Conservation (phyloP, 2,113 vertebrate genomes). For the Rhabdomys dilectus region DNA sequence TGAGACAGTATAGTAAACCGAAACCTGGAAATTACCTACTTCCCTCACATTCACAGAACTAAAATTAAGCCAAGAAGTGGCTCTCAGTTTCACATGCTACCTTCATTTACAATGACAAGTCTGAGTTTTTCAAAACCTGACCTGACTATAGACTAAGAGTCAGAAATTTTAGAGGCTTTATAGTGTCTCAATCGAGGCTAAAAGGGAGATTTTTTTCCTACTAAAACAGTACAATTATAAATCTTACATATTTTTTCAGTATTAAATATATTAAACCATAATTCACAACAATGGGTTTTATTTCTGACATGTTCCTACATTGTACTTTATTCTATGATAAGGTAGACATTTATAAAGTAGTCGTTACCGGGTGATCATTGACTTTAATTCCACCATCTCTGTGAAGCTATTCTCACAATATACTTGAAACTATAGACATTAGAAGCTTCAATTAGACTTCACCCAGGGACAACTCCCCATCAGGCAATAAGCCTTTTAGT, state of each 20-base stretch:
- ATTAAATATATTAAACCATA: background rate
- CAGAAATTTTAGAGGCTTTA: background rate
- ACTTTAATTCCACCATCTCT: background rate
- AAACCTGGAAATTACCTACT: background rate
- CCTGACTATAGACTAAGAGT: background rate
- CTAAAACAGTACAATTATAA: background rate
- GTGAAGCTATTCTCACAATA: background rate
- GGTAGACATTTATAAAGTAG: background rate
- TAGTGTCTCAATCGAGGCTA: background rate
- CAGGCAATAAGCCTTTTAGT: background rate
- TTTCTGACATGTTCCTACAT: background rate
- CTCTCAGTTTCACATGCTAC: fast-evolving
- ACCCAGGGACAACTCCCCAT: background rate
- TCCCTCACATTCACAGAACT: background rate
- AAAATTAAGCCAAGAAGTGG: background rate
- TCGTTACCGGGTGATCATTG: background rate
- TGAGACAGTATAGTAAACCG: background rate
- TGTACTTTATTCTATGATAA: background rate
- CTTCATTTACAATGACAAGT: background rate
- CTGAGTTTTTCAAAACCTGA: background rate
- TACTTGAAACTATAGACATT: background rate
- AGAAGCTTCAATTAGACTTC: background rate
- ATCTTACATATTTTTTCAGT: background rate
- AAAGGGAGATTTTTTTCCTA: background rate
- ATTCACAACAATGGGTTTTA: background rate